A percentile compares a stretch with the other conserved stretches of the same genome.
phyloP scores from a whole-genome alignment of 1,140 invertebrate species.

The Drosophila punjabiensis region DNA sequence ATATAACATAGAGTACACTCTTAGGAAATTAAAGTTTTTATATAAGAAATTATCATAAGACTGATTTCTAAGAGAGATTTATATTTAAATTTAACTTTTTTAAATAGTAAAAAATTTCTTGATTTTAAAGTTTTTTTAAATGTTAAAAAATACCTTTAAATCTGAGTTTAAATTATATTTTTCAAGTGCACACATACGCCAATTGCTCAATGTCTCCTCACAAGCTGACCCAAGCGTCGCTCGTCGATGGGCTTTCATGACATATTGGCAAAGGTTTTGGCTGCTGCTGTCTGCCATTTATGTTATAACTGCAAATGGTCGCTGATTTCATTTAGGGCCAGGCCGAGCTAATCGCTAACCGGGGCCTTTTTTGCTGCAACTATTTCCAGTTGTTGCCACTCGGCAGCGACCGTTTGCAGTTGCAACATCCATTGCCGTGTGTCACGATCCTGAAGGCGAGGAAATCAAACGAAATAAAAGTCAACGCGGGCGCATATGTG shows the following conservation, averaged over 20 bases:
- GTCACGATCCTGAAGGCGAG: constrained; percentile 77
- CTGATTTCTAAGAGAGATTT: not conserved
- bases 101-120: too few species aligned
- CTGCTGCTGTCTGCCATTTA: constrained; percentile 22
- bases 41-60: not conserved
- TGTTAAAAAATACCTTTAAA: not conserved
- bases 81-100: not conserved
- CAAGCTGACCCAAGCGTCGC: constrained; percentile 23
- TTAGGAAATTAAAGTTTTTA: not conserved
- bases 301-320: constrained; percentile 46
- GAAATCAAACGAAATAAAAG: constrained; percentile 58
- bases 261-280: constrained; percentile 52
- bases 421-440: constrained; percentile 55
- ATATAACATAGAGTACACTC: not conserved
- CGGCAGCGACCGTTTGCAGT: constrained; percentile 7
- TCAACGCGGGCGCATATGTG: constrained; percentile 23
- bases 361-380: constrained; percentile 7
- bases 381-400: constrained; percentile 23
- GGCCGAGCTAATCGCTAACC: constrained; percentile 38
- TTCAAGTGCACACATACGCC: constrained; percentile 23
- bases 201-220: constrained; percentile 38
- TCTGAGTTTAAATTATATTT: not conserved
- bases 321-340: constrained; percentile 53
- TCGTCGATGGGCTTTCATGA: constrained; percentile 40
- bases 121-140: not conserved